phyloP scores from a whole-genome alignment of 2,113 vertebrate genomes.

The Phocoena phocoena region DNA sequence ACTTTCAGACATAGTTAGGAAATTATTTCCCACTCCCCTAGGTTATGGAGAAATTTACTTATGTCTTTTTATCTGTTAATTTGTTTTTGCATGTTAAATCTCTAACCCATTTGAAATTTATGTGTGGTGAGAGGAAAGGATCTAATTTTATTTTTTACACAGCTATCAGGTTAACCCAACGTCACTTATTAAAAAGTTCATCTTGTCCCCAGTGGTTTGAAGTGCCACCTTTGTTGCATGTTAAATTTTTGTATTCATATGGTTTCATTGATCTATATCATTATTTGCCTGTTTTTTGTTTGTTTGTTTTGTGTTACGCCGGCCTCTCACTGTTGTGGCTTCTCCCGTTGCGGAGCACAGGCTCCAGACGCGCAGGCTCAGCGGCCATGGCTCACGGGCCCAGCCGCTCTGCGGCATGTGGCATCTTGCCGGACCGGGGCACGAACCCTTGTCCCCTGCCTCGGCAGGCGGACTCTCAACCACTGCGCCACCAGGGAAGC shows the following conservation, averaged over 20 bases:
- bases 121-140: not conserved
- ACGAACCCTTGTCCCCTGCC: too few species aligned
- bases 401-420: too few species aligned
- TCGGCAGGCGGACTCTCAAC: too few species aligned
- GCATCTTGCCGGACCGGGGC: too few species aligned
- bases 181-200: not conserved
- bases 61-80: not conserved
- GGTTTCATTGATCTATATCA: not conserved
- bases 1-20: not conserved
- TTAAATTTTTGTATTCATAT: not conserved
- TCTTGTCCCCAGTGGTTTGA: not conserved
- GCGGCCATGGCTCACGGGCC: too few species aligned
- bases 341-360: too few species aligned
- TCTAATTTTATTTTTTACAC: not conserved
- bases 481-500: too few species aligned
- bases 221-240: not conserved
- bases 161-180: not conserved
- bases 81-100: not conserved
- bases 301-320: too few species aligned
- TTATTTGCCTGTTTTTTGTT: not conserved
- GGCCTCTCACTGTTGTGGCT: too few species aligned
- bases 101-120: constrained; percentile 3
- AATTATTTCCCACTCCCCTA: not conserved
- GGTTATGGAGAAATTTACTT: not conserved
- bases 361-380: too few species aligned